Percentiles rank a stretch among this genome's conserved stretches.
These are phyloP conservation scores for Tribolium castaneum DNA, from an alignment of 1,140 invertebrate genomes.

Conservation along the genomic window DNA sequence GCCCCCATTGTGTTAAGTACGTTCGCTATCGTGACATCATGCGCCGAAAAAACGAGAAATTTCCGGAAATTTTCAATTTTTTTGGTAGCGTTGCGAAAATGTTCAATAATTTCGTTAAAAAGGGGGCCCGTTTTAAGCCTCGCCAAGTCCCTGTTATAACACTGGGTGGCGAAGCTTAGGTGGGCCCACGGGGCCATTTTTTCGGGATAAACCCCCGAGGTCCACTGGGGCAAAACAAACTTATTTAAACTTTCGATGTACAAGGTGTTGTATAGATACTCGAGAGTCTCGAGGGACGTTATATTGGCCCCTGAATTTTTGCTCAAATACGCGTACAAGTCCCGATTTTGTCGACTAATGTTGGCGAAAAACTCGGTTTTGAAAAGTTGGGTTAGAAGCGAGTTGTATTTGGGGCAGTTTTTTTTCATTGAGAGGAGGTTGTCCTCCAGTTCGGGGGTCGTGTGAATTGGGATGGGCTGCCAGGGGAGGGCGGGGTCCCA, in stretches of 20 bases:
- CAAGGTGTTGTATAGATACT: constrained; percentile 76
- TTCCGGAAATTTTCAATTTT: constrained; percentile 64
- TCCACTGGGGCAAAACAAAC: constrained; percentile 80
- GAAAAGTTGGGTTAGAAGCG: constrained; percentile 68
- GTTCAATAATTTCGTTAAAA: constrained; percentile 62
- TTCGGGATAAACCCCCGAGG: constrained; percentile 67
- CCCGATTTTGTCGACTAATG: constrained; percentile 70
- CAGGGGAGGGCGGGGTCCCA: constrained; percentile 81
- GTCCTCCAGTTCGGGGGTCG: constrained; percentile 75
- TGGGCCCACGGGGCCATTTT: constrained; percentile 67
- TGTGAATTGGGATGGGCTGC: constrained; percentile 93
- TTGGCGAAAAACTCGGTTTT: constrained; percentile 70
- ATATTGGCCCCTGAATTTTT: constrained; percentile 71
- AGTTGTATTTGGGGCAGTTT: constrained; percentile 73
- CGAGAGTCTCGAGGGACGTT: constrained; percentile 66
- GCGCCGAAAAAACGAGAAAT: constrained; percentile 81
- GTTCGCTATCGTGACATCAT: constrained; percentile 85
- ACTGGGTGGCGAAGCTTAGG: constrained; percentile 66
- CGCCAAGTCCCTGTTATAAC: constrained; percentile 67
- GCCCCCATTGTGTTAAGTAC: constrained; percentile 79
- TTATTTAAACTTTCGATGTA: constrained; percentile 79
- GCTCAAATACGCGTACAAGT: constrained; percentile 74
- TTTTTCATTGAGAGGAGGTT: constrained; percentile 70
- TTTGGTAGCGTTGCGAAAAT: constrained; percentile 51
- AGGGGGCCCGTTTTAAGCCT: constrained; percentile 73